Percentiles rank a stretch among this genome's conserved stretches.
Evolutionary conservation across 1,140 invertebrate genomes (phyloP).

Genomic region (Pseudomyrmex sp.): DNA sequence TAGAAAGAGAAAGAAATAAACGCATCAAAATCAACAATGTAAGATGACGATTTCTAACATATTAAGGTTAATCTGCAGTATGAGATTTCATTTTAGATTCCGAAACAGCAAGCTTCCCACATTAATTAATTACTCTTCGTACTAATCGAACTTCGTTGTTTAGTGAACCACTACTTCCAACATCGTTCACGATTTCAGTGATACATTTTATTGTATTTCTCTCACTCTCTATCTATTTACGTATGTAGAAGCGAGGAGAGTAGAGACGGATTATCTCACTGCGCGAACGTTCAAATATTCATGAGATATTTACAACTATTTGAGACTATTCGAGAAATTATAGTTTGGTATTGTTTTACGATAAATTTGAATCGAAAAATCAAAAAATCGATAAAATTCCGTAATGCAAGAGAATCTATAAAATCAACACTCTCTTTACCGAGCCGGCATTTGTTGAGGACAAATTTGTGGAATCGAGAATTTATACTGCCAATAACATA

Average conservation of each 20-base stretch:
- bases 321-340: background rate
- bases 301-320: slow-evolving; percentile 18
- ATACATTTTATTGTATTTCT: slow-evolving; percentile 50
- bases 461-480: background rate
- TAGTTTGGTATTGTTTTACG: background rate
- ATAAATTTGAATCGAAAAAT: slow-evolving; percentile 5
- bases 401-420: background rate
- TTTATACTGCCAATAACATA: slow-evolving; percentile 5
- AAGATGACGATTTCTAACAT: slow-evolving; percentile 44
- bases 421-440: background rate
- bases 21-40: slow-evolving; percentile 26
- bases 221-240: slow-evolving; percentile 6
- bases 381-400: background rate
- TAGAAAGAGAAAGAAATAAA: no score
- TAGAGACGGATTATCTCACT: background rate
- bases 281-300: slow-evolving; percentile 26
- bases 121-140: slow-evolving; percentile 79
- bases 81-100: slow-evolving; percentile 62
- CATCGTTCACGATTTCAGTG: slow-evolving; percentile 53
- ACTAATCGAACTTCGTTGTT: slow-evolving; percentile 81
- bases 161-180: slow-evolving; percentile 72
- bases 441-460: background rate
- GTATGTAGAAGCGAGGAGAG: slow-evolving; percentile 4
- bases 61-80: slow-evolving; percentile 39
- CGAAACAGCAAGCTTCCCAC: slow-evolving; percentile 70